Base-by-base conservation (phyloP, 2,888 invertebrate genomes). In the Xestobium rufovillosum region DNA sequence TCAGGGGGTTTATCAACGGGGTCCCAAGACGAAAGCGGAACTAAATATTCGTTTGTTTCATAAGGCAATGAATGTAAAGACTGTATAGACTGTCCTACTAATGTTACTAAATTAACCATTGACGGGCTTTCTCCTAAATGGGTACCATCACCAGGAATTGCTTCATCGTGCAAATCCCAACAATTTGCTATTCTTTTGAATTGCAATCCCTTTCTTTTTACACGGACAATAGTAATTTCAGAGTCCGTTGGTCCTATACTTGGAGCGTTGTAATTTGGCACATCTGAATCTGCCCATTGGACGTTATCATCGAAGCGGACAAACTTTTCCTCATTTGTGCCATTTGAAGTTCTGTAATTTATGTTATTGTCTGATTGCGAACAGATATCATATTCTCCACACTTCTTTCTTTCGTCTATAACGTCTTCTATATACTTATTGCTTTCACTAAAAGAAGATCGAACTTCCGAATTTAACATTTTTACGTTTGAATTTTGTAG, bases 11-110 rank as follows among this genome's bases (percentile, higher is more conserved):
- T 56, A 26, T 43, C 54, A 49, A 39, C 55, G 38, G 64, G 65
- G 45, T 73, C 75, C 75, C 76, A 76, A 8, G 75, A 75, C 6
- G 72, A 69, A 14, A 76, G 47, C 0, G 75, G 73, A 12, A 76
- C 57, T 26, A 76, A 56, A 50, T 69, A 72, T 50, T 75, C 74
- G 38, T 68, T 65, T n/a, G 63, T 48, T 43, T 56, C 50, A 1
- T 68, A 59, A 3, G 63, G 54, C 38, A 53, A 52, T 13, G 46
- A 47, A 12, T 54, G 52, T 6, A 52, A 34, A 31, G 51, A 54
- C 36, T 60, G 52, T 10, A 44, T 49, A 9, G 47, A 42, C 25
- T 67, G 66, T 3, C 65, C 57, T 34, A 75, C 68, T 11, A 76
- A 57, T 3, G 75, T 75, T 4, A 71, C 75, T 38, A 76, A 59